phyloP scores from a whole-genome alignment of 2,113 vertebrate species.

The Pipa parva region DNA sequence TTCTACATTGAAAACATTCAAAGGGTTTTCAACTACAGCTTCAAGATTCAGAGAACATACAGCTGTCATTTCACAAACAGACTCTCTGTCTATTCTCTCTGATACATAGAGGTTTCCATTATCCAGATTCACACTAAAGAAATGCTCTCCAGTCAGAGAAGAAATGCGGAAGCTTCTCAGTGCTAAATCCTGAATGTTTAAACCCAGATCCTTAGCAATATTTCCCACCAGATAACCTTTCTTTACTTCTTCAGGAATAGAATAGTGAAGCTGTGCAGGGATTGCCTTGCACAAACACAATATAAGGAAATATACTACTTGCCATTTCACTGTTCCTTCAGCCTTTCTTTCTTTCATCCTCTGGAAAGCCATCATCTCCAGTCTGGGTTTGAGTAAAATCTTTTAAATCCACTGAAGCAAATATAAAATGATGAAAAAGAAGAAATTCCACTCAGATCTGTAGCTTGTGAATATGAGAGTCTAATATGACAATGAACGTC shows the following conservation, averaged over 20 bases:
- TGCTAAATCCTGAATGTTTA: slow-evolving; percentile 50
- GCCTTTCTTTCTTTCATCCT: slow-evolving; percentile 20
- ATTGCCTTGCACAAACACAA: slow-evolving; percentile 28
- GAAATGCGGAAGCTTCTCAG: slow-evolving; percentile 54
- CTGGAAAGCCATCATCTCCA: slow-evolving; percentile 2
- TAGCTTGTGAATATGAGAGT: slow-evolving; percentile 16
- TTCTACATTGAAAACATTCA: slow-evolving; percentile 62
- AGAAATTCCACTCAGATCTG: slow-evolving; percentile 16
- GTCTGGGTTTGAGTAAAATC: not conserved
- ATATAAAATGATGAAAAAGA: not conserved
- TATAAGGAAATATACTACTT: slow-evolving; percentile 50
- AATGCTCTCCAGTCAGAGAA: slow-evolving; percentile 50
- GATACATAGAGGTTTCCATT: slow-evolving; percentile 57
- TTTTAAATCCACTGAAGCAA: not conserved
- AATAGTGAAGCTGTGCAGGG: slow-evolving; percentile 56
- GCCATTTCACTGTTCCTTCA: slow-evolving; percentile 25
- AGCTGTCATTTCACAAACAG: slow-evolving; percentile 58
- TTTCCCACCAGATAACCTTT: slow-evolving; percentile 61
- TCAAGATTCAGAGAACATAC: slow-evolving; percentile 64
- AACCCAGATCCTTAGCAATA: slow-evolving; percentile 56
- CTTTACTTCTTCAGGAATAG: slow-evolving; percentile 57
- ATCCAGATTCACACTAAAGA: slow-evolving; percentile 52
- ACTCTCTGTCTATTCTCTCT: slow-evolving; percentile 59
- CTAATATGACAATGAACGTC: slow-evolving; percentile 7
- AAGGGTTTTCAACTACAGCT: slow-evolving; percentile 64